Base-by-base conservation (phyloP, 2,888 invertebrate genomes). In the Ophioninae sp. region DNA sequence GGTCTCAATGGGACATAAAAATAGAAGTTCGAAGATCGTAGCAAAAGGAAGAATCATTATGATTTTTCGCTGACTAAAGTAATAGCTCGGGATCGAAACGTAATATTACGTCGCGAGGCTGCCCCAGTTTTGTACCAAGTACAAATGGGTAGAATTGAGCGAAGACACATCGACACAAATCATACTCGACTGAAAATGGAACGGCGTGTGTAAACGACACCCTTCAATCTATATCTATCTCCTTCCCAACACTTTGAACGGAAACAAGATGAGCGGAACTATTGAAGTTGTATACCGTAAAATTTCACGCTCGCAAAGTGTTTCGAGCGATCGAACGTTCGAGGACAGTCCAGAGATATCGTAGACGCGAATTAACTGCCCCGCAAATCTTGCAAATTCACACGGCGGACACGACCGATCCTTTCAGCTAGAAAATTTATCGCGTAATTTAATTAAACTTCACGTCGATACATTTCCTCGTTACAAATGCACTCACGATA, bases 281-380 rank as follows among this genome's bases (percentile, higher is more conserved):
- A 17, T 61, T 70, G 78, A 62, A 64, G 50, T 61, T 61, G 50
- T 56, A 5, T 37, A 21, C 70, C 13, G 20, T 17, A 59, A 23
- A 75, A 75, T 74, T 37, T 62, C 50, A 65, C 64, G 37, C 30
- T 20, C 39, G 39, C 13, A 13, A 41, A 73, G 61, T 30, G 30
- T n/a, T 30, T 64, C 17, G 56, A 44, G 57, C 41, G 20, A 13
- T 56, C 65, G 30, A 56, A 20, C 39, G 56, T n/a, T 39, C 17
- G 21, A 67, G 57, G 41, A 21, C 7, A 6, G 21, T 21, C 20
- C 3, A 61, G 20, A 61, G 20, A 7, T 10, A 61, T 7, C 13
- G 10, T 20, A 30, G 21, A 23, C 10, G 20, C 30, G 62, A 62
- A 17, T 30, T 30, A 30, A 30, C 30, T 30, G 30, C 2, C 30